Evolutionary conservation across 92 coral and sea anemone species (phyloP).

Genomic region (Scolanthus callimorphus): DNA sequence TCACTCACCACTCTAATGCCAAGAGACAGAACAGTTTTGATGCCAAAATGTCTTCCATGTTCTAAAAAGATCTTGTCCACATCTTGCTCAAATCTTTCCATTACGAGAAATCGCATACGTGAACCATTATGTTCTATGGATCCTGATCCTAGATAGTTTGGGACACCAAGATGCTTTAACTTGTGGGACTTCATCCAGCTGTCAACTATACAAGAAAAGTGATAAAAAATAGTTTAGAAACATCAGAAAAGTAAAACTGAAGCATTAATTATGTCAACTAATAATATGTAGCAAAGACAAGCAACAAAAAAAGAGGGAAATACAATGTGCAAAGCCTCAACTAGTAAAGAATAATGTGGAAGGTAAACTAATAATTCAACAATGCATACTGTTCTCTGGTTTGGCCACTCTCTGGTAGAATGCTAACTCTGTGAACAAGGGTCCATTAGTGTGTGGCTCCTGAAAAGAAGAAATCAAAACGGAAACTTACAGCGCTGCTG

Average conservation of each 20-base stretch:
- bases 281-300: too few relatives aligned
- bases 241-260: too few relatives aligned
- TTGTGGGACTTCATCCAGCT: conserved; percentile 78
- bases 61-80: conserved; percentile 71
- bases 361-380: too few relatives aligned
- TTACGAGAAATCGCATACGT: conserved; percentile 85
- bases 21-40: conserved; percentile 68
- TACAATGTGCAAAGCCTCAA: too few relatives aligned
- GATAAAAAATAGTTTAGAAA: too few relatives aligned
- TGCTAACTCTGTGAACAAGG: conserved; percentile 93
- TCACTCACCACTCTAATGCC: conserved; percentile 78
- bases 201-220: conserved; percentile 42
- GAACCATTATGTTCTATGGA: conserved; percentile 58
- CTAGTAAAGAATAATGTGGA: too few relatives aligned
- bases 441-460: conserved; percentile 98
- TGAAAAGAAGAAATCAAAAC: conserved; percentile 16
- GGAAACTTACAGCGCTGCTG: too few relatives aligned
- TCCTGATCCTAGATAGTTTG: conserved; percentile 85
- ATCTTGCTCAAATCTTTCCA: conserved; percentile 93
- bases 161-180: conserved; percentile 91
- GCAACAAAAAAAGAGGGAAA: too few relatives aligned
- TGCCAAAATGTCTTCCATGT: conserved; percentile 66
- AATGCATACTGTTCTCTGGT: conserved; percentile 65
- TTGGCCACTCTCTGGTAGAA: conserved; percentile 95
- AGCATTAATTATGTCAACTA: too few relatives aligned